Base-by-base conservation (phyloP, 2,888 invertebrate genomes). In the Mayetiola destructor region DNA sequence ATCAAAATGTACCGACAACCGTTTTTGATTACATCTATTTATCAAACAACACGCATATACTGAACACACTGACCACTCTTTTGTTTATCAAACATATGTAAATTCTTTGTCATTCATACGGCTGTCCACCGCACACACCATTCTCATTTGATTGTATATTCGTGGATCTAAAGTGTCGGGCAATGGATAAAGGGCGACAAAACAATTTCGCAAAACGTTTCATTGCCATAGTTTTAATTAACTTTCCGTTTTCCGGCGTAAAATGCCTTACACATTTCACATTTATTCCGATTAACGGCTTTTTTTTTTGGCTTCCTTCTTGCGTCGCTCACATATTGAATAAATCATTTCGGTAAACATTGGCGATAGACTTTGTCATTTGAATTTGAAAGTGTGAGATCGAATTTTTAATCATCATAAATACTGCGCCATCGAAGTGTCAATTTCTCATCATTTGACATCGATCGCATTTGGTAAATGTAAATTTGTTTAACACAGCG, bases 251-350 rank as follows among this genome's bases (percentile, higher is more conserved):
- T 48, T 48, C 29, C 48, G 48, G 27, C 48, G 27, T 27, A 27
- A 48, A 27, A 48, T 48, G 16, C 27, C n/a, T n/a, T n/a, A n/a
- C n/a, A n/a, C n/a, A n/a, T n/a, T n/a, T 23, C 20, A 48, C 48
- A 48, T 48, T 48, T 27, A 48, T 48, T 48, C 48, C 23, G 48
- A 48, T 48, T 48, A 48, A 27, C 27, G 27, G n/a, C n/a, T n/a
- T n/a, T n/a, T n/a, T n/a, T n/a, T n/a, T n/a, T n/a, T n/a, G n/a
- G n/a, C n/a, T n/a, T n/a, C n/a, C n/a, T n/a, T n/a, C n/a, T n/a
- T n/a, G n/a, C n/a, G n/a, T n/a, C n/a, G n/a, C n/a, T n/a, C n/a
- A n/a, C n/a, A n/a, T n/a, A n/a, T n/a, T n/a, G n/a, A n/a, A n/a
- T n/a, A n/a, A n/a, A n/a, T n/a, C n/a, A n/a, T n/a, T n/a, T n/a